Evolutionary conservation across 2,113 vertebrate species (phyloP), one percentile per base, ranked within the genome.

Genomic region (Neotoma lepida): DNA sequence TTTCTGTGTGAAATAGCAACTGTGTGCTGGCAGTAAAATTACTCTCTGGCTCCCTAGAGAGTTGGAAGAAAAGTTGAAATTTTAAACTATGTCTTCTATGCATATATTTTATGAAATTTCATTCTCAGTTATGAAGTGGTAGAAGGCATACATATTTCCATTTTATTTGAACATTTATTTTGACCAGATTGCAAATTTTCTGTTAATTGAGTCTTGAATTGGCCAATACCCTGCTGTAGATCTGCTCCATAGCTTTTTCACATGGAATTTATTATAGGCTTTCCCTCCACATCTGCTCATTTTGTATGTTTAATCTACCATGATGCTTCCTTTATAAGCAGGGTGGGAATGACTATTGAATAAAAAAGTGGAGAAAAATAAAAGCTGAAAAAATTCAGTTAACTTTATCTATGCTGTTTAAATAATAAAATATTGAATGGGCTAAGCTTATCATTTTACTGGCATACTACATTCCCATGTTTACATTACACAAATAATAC

Each of bases 251-350:
- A 94, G 78, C 81, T 97, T 86, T 90, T 86, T 64, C 84, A 91
- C 87, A 90, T 78, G 93, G 90, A 80, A 96, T 96, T 97, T 98
- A 96, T 97, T 86, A 73, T 0, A 5, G 33, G 95, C 71, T 97
- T 98, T 98, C 68, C 88, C 95, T 95, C 93, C 87, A 96, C 95
- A 98, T 96, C 97, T 98, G 97, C 54, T 98, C 95, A 51, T 94
- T 97, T 85, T 95, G 66, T 89, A 95, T 95, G 44, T 92, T 96
- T 96, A 97, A 80, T 89, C 86, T 97, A 93, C 73, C 89, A 61
- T 86, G 96, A 78, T 84, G 56, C 51, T 96, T 97, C 49, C 58
- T 54, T 96, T 80, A 89, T 39, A 95, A 61, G 6, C 33, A 80
- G 51, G 14, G 4, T 84, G 73, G 46, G 4, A 28, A 1, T 51